These are phyloP conservation scores for Syngnathus typhle DNA, from an alignment of 2,113 vertebrate genomes.

Conservation along the genomic window DNA sequence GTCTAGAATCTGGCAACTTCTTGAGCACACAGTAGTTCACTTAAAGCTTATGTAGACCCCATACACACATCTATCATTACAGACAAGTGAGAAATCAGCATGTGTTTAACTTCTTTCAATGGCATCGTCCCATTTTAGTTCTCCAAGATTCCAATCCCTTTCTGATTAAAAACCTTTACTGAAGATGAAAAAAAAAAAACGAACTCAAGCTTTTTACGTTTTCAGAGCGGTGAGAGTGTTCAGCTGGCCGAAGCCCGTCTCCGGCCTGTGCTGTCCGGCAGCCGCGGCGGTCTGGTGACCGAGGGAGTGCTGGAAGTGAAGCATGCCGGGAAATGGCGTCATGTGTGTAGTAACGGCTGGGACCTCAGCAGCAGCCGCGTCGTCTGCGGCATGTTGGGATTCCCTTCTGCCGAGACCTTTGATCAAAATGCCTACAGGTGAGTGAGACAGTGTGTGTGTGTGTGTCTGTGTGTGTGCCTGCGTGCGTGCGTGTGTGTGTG, in stretches of 20 bases:
- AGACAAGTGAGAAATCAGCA: neutral
- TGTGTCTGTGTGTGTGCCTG: slow-evolving; percentile 8
- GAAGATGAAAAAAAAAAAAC: neutral
- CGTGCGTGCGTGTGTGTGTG: slow-evolving; percentile 5
- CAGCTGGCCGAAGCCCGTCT: slow-evolving; percentile 82
- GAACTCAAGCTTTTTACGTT: neutral
- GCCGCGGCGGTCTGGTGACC: slow-evolving; percentile 69
- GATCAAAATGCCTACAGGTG: slow-evolving; percentile 83
- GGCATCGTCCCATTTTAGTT: neutral
- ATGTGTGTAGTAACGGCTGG: slow-evolving; percentile 83
- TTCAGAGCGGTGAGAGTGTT: slow-evolving; percentile 46
- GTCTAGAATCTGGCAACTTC: neutral
- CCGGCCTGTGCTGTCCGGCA: slow-evolving; percentile 77
- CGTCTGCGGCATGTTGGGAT: slow-evolving; percentile 92
- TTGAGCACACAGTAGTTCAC: neutral
- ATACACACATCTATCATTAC: neutral
- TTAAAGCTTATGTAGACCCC: neutral
- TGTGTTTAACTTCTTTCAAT: too few relatives aligned
- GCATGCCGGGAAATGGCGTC: slow-evolving; percentile 85
- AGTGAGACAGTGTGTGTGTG: slow-evolving; percentile 27
- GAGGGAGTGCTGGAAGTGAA: slow-evolving; percentile 92
- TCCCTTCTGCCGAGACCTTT: slow-evolving; percentile 73
- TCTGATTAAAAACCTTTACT: neutral
- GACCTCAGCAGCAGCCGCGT: slow-evolving; percentile 82
- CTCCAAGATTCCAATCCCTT: neutral